Evolutionary conservation across 1,140 invertebrate species (phyloP), one percentile per base, ranked within the genome.

Genomic region (Lordiphosa collinella): DNA sequence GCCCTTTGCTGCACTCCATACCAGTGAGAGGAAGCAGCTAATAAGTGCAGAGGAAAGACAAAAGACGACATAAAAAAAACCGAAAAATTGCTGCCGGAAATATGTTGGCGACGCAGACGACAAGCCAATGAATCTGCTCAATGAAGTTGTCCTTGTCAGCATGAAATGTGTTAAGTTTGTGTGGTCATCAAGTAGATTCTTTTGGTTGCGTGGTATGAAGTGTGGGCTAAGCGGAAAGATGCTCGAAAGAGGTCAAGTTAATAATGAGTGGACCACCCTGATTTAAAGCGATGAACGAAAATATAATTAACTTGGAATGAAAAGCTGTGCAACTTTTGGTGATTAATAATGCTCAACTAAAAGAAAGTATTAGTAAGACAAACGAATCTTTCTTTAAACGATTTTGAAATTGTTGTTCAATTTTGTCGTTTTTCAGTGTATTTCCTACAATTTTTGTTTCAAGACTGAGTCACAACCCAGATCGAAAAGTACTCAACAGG

Each of bases 131-230:
- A 25, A 25, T 25, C 22, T 25, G 60, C 53, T 56, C 47, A 74
- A 74, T 74, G 50, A 78, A 59, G 57, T 58, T 76, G 73, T 58
- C 62, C 73, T 78, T 79, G 73, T 40, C 36, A 50, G 25, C 38
- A 47, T 51, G 16, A 49, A 41, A 35, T 49, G 56, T 10, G 32
- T 57, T 29, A 36, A 48, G 29, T 58, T 41, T 49, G 46, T 71
- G 52, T 66, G 60, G 60, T 66, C 57, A 71, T 25, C 22, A 2
- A 2, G 22, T 7, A 25, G 51, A 36, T 52, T 22, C 31, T 10
- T 48, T 13, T 22, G 18, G 18, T 22, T 52, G 36, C 14, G 14
- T 16, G 14, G 14, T 16, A 16, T 18, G 18, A 18, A 18, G 18
- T 43, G 56, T 58, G 48, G 55, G 61, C 48, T 44, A 6, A 31